These are phyloP conservation scores for Cryptotis parvus DNA, from an alignment of 2,113 vertebrate genomes.

Conservation along the genomic window DNA sequence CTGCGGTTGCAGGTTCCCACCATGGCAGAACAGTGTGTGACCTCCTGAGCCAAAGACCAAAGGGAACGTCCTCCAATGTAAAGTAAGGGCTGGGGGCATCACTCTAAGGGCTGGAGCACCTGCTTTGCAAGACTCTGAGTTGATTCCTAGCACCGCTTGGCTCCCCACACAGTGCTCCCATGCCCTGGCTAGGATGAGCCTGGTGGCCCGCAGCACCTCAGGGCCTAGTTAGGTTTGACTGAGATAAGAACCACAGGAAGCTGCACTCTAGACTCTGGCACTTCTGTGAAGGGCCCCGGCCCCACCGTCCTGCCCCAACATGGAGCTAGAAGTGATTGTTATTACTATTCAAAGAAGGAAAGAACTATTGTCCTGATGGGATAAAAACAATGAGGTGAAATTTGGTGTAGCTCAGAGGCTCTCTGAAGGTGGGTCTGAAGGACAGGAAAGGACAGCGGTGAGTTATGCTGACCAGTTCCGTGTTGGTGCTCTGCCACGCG, in stretches of 20 bases:
- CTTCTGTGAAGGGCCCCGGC: too few relatives aligned
- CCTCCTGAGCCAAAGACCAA: neutral
- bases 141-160: too few relatives aligned
- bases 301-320: too few relatives aligned
- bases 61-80: neutral
- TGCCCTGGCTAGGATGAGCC: too few relatives aligned
- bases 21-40: fast-evolving
- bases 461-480: neutral
- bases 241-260: too few relatives aligned
- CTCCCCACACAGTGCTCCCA: too few relatives aligned
- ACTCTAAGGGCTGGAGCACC: too few relatives aligned
- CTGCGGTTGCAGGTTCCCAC: neutral
- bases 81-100: too few relatives aligned
- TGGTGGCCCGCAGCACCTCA: too few relatives aligned
- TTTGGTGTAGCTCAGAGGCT: neutral
- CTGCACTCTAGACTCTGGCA: too few relatives aligned
- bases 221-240: too few relatives aligned
- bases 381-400: neutral
- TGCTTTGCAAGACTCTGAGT: too few relatives aligned
- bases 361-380: neutral
- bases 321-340: neutral
- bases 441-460: neutral
- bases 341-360: neutral
- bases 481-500: neutral
- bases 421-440: neutral